These are phyloP conservation scores for Branchellion lobata DNA, from an alignment of 2,888 invertebrate genomes.

Conservation along the genomic window DNA sequence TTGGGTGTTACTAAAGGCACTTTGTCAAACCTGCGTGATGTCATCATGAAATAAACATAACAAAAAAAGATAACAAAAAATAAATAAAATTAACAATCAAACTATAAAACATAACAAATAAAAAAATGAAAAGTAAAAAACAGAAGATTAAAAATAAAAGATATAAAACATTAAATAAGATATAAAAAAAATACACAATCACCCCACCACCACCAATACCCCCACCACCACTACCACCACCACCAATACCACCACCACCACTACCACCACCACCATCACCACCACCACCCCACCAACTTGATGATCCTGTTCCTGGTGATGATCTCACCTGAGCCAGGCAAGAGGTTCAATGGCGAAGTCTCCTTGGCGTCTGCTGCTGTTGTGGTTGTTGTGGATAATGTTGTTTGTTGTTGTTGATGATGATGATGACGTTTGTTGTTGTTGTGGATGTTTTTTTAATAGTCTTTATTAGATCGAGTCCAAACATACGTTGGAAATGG, in stretches of 20 bases:
- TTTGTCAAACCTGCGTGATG: conserved; percentile 75
- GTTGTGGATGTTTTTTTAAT: too few relatives aligned
- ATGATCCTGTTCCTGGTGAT: conserved; percentile 64
- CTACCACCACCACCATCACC: neutral
- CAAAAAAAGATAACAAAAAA: neutral
- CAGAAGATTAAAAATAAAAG: neutral
- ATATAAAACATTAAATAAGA: neutral
- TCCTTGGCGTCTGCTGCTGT: neutral
- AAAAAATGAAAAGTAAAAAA: neutral
- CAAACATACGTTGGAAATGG: too few relatives aligned
- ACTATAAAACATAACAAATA: neutral
- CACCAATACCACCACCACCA: neutral
- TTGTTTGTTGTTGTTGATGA: too few relatives aligned
- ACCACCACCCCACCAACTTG: conserved; percentile 68
- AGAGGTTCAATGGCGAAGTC: conserved; percentile 24
- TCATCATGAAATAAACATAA: conserved; percentile 4
- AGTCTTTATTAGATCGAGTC: too few relatives aligned
- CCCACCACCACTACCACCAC: too few relatives aligned
- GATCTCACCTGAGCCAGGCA: conserved; percentile 67
- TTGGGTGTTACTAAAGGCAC: conserved; percentile 96
- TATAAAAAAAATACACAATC: too few relatives aligned
- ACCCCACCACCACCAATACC: neutral
- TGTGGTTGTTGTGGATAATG: too few relatives aligned
- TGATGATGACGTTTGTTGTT: too few relatives aligned
- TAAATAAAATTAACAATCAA: neutral